A percentile compares a stretch with the other conserved stretches of the same genome.
These are phyloP conservation scores for Triplophysa dalaica DNA, from an alignment of 2,113 vertebrate genomes.

Conservation along the genomic window DNA sequence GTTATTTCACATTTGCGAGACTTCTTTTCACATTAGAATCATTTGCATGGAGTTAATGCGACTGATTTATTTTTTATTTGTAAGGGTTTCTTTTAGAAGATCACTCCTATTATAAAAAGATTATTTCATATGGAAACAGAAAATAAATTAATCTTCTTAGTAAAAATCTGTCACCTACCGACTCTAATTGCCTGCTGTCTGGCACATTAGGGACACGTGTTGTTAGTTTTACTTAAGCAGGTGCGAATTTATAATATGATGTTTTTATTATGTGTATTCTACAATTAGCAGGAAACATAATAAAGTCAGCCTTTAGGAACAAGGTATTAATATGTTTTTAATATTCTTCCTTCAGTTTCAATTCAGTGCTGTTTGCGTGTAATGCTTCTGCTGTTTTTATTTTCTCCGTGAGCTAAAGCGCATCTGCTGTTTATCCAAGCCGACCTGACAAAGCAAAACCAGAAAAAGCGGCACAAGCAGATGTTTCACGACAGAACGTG, in stretches of 20 bases:
- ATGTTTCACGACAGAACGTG: conserved; percentile 19
- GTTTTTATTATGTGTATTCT: conserved; percentile 1
- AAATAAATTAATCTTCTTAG: conserved; percentile 6
- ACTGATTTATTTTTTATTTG: not conserved
- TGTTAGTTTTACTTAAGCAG: conserved; percentile 24
- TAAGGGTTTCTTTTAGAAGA: not conserved
- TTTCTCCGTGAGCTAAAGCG: conserved; percentile 3
- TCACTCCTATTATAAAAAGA: not conserved
- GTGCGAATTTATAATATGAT: not conserved
- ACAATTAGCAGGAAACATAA: not conserved
- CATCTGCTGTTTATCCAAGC: conserved; percentile 29
- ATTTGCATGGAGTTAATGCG: conserved; percentile 1
- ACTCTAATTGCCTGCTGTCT: conserved; percentile 32
- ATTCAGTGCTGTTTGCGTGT: not conserved
- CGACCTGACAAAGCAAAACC: conserved; percentile 12
- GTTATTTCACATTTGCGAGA: conserved; percentile 45
- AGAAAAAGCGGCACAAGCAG: not conserved
- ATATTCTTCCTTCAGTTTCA: not conserved
- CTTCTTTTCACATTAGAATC: conserved; percentile 11
- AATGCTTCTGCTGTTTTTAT: not conserved
- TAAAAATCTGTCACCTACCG: conserved; percentile 3
- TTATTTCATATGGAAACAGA: not conserved
- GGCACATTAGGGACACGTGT: conserved; percentile 2
- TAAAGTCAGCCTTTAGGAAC: not conserved
- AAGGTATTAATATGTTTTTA: not conserved